Percentiles rank a stretch among this genome's conserved stretches.
Conservation (phyloP, 2,113 vertebrate genomes). For the Callorhinus ursinus region DNA sequence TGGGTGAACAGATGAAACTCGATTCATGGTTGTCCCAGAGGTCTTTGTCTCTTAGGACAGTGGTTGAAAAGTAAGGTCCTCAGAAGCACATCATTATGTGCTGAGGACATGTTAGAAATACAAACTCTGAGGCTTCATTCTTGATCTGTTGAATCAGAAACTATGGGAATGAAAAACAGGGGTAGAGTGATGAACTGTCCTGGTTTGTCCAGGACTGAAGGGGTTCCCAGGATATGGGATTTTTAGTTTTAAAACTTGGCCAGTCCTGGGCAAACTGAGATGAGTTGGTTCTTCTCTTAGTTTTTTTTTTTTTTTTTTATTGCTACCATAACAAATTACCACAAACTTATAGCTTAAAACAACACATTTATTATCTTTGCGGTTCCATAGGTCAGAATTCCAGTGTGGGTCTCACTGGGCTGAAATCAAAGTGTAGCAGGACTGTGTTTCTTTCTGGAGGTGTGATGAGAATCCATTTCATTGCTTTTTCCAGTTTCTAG, state of each 20-base stretch:
- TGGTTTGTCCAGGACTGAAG: background rate
- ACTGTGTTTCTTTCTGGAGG: background rate
- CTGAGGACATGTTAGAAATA: background rate
- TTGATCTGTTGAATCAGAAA: background rate
- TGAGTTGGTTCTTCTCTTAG: background rate
- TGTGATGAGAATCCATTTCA: background rate
- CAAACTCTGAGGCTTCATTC: background rate
- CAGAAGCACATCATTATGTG: background rate
- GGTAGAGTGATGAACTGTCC: background rate
- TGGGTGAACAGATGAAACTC: slow-evolving; percentile 30
- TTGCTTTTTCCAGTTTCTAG: background rate
- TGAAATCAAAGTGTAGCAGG: background rate
- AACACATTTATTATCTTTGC: background rate
- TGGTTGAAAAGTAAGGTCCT: background rate
- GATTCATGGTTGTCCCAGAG: background rate
- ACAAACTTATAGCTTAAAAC: background rate
- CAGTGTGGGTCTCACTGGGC: background rate
- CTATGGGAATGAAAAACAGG: background rate
- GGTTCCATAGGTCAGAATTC: background rate
- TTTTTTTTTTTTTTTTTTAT: slow-evolving; percentile 18
- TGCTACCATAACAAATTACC: background rate
- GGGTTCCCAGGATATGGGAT: background rate
- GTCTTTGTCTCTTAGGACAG: background rate
- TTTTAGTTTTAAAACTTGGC: slow-evolving; percentile 12
- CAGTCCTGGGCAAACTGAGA: background rate